These are phyloP conservation scores for Ferdinandea cuprea DNA, from an alignment of 2,888 invertebrate species.

Conservation along the genomic window DNA sequence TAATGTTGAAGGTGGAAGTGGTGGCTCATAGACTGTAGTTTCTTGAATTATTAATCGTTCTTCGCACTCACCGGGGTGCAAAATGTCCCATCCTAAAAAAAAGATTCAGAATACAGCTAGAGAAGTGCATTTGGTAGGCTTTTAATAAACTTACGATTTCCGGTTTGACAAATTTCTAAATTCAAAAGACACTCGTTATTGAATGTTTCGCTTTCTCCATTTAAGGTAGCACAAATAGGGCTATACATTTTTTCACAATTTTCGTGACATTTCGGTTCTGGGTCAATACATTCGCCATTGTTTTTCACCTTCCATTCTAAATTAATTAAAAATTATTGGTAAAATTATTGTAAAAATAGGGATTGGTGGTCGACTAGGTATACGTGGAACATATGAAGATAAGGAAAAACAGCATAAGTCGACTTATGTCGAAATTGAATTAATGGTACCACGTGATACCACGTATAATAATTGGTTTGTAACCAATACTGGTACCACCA, in stretches of 20 bases:
- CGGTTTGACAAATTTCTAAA: slow-evolving; percentile 38
- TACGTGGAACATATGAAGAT: no score
- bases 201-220: slow-evolving; percentile 52
- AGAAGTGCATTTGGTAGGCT: neutral
- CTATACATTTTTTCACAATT: slow-evolving; percentile 59
- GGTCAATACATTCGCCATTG: slow-evolving; percentile 37
- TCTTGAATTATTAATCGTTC: no score
- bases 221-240: slow-evolving; percentile 58
- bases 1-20: no score
- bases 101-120: neutral
- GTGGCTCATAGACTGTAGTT: no score
- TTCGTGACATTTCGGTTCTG: slow-evolving; percentile 27
- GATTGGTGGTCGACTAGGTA: no score
- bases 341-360: neutral
- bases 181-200: slow-evolving; percentile 56
- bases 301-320: slow-evolving; percentile 50
- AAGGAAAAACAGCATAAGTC: no score
- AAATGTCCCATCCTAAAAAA: slow-evolving; percentile 38
- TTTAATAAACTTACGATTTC: slow-evolving; percentile 47
- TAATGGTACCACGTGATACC: no score
- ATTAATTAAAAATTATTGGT: neutral
- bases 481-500: no score
- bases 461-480: no score
- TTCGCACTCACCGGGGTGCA: slow-evolving; percentile 32
- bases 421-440: no score